phyloP scores from a whole-genome alignment of 2,113 vertebrate genomes.

The Vulpes ferrilata region DNA sequence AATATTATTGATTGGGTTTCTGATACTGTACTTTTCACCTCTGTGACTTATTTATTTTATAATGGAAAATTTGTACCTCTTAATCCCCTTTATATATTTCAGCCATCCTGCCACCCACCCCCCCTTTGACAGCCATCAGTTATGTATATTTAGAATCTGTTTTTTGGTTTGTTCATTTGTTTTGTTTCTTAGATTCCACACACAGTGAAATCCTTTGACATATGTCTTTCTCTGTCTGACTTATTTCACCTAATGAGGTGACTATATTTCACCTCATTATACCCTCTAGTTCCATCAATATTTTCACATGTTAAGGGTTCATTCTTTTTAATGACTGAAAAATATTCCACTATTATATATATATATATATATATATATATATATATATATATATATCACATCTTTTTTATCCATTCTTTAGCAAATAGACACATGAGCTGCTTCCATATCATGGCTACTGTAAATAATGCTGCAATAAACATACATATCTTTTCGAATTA shows the following conservation, averaged over 20 bases:
- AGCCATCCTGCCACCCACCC: not conserved
- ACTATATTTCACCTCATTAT: not conserved
- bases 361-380: not conserved
- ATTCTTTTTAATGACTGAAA: not conserved
- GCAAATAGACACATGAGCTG: not conserved
- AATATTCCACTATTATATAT: not conserved
- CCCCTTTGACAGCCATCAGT: not conserved
- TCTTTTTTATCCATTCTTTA: not conserved
- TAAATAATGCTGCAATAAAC: not conserved
- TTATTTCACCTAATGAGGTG: not conserved
- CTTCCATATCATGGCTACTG: not conserved
- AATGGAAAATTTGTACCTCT: not conserved
- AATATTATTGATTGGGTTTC: not conserved
- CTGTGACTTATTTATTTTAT: not conserved
- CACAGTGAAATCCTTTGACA: not conserved
- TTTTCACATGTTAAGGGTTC: not conserved
- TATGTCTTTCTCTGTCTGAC: not conserved
- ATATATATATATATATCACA: not conserved
- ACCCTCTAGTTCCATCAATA: not conserved
- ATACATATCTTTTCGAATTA: not conserved
- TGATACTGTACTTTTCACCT: not conserved
- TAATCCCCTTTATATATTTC: not conserved
- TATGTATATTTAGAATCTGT: not conserved
- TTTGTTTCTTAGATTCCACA: not conserved
- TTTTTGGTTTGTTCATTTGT: not conserved